Base-by-base conservation (phyloP, 1,140 invertebrate genomes). In the Heterodera schachtii region DNA sequence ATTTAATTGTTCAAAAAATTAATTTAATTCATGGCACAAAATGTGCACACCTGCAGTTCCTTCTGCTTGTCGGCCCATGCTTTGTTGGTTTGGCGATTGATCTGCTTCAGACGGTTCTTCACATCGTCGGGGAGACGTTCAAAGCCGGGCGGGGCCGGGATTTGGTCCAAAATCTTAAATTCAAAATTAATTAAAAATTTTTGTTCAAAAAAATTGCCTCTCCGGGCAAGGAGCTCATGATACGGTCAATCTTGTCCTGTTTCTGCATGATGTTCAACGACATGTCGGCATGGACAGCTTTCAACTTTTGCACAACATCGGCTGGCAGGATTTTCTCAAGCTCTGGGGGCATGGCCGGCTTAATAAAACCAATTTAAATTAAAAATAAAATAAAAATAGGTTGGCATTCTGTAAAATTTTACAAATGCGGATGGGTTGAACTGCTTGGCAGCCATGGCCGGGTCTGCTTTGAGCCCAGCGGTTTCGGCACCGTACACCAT, bases 201-300 rank as follows among this genome's bases (percentile, higher is more conserved):
- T 0, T 52, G 49, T 3, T 16, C 0, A n/a, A 11, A 31, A n/a
- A 31, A 31, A 31, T 78, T 69, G 31, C 77, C 77, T 86, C 85
- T 13, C 57, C 79, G 3, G 85, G 85, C 64, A 86, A 60, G 16
- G 80, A n/a, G 43, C 67, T 74, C 86, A 86, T 86, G 41, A 86
- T 81, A 70, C 87, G 73, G 70, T 87, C 85, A 46, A 86, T 87
- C 76, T 86, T 85, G 43, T 87, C 75, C 49, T 86, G 85, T 60
- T 87, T 87, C 70, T 86, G 82, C 49, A 78, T 31, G 78, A 87
- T 82, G 31, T 66, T 67, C 13, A 86, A 67, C 21, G 85, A 60
- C 11, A 19, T 66, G 69, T 86, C 85, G 13, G 47, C 60, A 64
- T 87, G 85, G 49, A 86, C 80, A 6, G 84, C 84, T 64, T 86